Base-by-base conservation (phyloP, 2,888 invertebrate genomes). In the Tipula unca region DNA sequence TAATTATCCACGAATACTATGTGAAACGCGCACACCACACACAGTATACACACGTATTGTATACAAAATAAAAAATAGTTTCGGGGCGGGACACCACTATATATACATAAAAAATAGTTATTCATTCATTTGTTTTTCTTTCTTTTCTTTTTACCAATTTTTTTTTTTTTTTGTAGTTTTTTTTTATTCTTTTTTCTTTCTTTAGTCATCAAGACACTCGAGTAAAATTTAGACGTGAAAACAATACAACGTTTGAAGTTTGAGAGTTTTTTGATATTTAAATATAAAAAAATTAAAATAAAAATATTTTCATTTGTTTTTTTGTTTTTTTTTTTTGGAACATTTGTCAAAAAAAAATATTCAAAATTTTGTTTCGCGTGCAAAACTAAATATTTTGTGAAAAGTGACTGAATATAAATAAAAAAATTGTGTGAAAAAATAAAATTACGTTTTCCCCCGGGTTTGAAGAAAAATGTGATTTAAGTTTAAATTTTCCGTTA, bases 131-230 rank as follows among this genome's bases (percentile, higher is more conserved):
- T 69, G 69, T 69, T 69, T 69, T 69, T 25, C 69, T 69, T 69
- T 69, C 69, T 69, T 69, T 69, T 69, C 69, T 25, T 69, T n/a
- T 69, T 69, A 69, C 20, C 25, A 69, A 54, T 54, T 17, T 54
- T 54, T 54, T 54, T 54, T n/a, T 48, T 48, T 25, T 69, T 69
- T 20, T 69, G 69, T 69, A 69, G 69, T 69, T 69, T 69, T 54
- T 69, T 69, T 69, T 69, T 69, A 69, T 69, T 69, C 69, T 83
- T 83, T 83, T n/a, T 83, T 83, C 35, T 83, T 83, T 83, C 29
- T 83, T 83, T 83, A 83, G 83, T 83, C 83, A 83, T 83, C 83
- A 83, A 83, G 83, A 83, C 83, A 83, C 83, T 83, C 83, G 83
- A 83, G 83, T 32, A 83, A 32, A 32, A 29, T 83, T 83, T 83